phyloP scores from a whole-genome alignment of 1,140 invertebrate genomes.

The Telenomus remus region DNA sequence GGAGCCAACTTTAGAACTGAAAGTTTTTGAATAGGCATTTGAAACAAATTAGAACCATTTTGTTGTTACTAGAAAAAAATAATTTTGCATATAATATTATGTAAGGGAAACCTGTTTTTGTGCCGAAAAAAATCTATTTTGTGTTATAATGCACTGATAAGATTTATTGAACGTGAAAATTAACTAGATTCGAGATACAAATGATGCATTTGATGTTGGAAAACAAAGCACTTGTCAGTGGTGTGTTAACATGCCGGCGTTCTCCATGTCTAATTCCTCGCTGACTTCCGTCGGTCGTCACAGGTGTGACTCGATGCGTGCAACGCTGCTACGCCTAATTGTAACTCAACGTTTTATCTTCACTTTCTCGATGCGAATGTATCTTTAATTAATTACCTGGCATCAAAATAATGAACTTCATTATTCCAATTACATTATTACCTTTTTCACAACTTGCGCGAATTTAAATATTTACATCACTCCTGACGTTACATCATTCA shows the following conservation, averaged over 20 bases:
- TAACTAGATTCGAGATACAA: conserved; percentile 12
- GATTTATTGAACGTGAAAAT: too few species aligned
- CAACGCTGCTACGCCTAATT: conserved; percentile 52
- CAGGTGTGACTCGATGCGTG: conserved; percentile 55
- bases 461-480: too few species aligned
- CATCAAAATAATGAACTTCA: conserved; percentile 65
- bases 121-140: too few species aligned
- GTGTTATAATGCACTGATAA: too few species aligned
- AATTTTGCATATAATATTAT: too few species aligned
- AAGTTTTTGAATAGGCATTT: too few species aligned
- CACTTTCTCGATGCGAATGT: conserved; percentile 57
- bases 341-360: conserved; percentile 56
- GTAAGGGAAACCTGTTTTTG: too few species aligned
- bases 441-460: conserved; percentile 21
- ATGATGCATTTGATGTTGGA: neutral
- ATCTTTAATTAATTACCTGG: conserved; percentile 57
- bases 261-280: conserved; percentile 44
- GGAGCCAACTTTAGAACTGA: too few species aligned
- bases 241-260: conserved; percentile 35
- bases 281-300: conserved; percentile 48
- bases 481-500: too few species aligned
- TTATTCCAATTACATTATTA: conserved; percentile 59
- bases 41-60: too few species aligned
- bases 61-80: too few species aligned
- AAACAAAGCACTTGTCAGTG: conserved; percentile 32